phyloP scores from a whole-genome alignment of 2,113 vertebrate species.

The Sprattus sprattus region DNA sequence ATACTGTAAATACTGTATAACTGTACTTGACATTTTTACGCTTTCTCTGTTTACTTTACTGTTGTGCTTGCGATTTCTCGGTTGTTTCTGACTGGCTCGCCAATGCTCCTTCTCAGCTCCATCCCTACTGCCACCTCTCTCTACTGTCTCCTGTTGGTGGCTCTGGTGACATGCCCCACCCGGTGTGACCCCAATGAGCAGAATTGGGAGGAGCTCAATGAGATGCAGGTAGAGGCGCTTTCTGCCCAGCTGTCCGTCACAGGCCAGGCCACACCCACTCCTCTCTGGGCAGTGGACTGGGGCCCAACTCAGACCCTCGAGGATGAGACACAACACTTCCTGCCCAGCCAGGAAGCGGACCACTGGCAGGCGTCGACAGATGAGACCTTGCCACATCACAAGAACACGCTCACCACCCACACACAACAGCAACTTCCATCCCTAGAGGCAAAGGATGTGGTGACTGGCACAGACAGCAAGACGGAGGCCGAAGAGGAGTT shows the following conservation, averaged over 20 bases:
- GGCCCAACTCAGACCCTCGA: slow-evolving; percentile 74
- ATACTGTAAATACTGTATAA: background rate
- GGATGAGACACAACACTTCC: slow-evolving; percentile 74
- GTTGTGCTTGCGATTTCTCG: slow-evolving; percentile 12
- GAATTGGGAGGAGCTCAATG: slow-evolving; percentile 45
- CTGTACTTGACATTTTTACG: background rate
- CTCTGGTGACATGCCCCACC: slow-evolving; percentile 60
- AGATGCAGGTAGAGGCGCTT: slow-evolving; percentile 64
- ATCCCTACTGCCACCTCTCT: slow-evolving; percentile 71
- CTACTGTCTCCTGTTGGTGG: slow-evolving; percentile 67
- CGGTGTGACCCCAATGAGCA: slow-evolving; percentile 65
- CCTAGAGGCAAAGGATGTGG: slow-evolving; percentile 54
- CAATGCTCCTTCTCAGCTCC: slow-evolving; percentile 61
- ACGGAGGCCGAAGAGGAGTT: slow-evolving; percentile 62
- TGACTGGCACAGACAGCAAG: slow-evolving; percentile 53
- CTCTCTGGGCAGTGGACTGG: slow-evolving; percentile 76
- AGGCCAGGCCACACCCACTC: slow-evolving; percentile 72
- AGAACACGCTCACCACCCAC: slow-evolving; percentile 45
- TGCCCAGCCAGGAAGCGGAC: slow-evolving; percentile 68
- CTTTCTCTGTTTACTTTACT: background rate
- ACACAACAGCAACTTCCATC: slow-evolving; percentile 53
- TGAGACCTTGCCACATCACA: slow-evolving; percentile 57
- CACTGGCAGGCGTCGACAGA: slow-evolving; percentile 51
- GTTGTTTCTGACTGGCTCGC: slow-evolving; percentile 22
- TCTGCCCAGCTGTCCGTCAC: slow-evolving; percentile 68